Evolutionary conservation across 2,797 vertebrate genomes (phyloP).

Genomic region (Chelon auratus): DNA sequence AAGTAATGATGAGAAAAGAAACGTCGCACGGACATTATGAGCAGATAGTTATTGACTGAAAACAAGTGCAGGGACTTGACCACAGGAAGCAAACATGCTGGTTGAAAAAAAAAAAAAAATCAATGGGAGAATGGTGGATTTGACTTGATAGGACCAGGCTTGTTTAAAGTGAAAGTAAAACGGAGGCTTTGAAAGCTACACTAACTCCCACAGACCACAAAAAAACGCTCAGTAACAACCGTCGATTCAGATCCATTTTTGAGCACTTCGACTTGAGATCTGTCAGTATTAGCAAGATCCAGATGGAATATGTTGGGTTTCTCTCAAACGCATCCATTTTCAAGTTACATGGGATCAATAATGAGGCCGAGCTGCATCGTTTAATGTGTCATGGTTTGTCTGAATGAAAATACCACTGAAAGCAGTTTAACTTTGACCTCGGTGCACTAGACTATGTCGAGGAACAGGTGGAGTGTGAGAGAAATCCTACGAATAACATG

Average conservation of each 20-base stretch:
- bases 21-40: background rate
- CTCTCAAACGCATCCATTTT: background rate
- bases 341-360: background rate
- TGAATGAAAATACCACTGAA: slow-evolving; percentile 6
- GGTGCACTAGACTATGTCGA: background rate
- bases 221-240: background rate
- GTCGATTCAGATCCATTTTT: slow-evolving; percentile 1
- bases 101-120: slow-evolving; percentile 40
- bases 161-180: slow-evolving; percentile 12
- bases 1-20: background rate
- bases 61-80: slow-evolving; percentile 34
- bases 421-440: slow-evolving; percentile 1
- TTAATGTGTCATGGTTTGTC: background rate
- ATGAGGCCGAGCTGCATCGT: background rate
- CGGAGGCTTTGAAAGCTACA: background rate
- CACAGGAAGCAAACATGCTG: slow-evolving; percentile 68
- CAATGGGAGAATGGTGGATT: slow-evolving; percentile 11
- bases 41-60: slow-evolving; percentile 29
- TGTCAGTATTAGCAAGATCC: background rate
- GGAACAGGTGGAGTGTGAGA: background rate
- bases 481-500: slow-evolving; percentile 10
- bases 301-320: background rate
- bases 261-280: background rate
- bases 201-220: slow-evolving; percentile 11
- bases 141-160: slow-evolving; percentile 25